A percentile compares a stretch with the other conserved stretches of the same genome.
phyloP scores from a whole-genome alignment of 1,140 invertebrate species.

The Bombyx mori region ASM3026992v2 NC_085119.1:12306501-12307000 shows the following conservation, averaged over 20 bases:
- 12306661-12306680: conserved; percentile 77
- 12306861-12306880: conserved; percentile 73
- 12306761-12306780: conserved; percentile 97
- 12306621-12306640: background rate
- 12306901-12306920: too few species aligned
- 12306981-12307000: too few species aligned
- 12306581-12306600: background rate
- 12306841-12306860: conserved; percentile 91
- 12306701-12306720: conserved; percentile 78
- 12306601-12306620: too few species aligned
- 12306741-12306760: conserved; percentile 98
- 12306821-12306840: conserved; percentile 91
- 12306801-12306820: conserved; percentile 92
- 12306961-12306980: too few species aligned
- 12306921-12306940: too few species aligned
- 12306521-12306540: background rate
- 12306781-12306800: conserved; percentile 95
- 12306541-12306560: background rate
- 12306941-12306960: too few species aligned
- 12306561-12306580: background rate
- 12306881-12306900: background rate
- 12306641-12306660: background rate
- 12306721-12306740: conserved; percentile 93
- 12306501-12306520: background rate
- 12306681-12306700: conserved; percentile 91